A percentile compares a stretch with the other conserved stretches of the same genome.
Conservation (phyloP, 2,888 invertebrate species). For the Eutolmus rufibarbis region DNA sequence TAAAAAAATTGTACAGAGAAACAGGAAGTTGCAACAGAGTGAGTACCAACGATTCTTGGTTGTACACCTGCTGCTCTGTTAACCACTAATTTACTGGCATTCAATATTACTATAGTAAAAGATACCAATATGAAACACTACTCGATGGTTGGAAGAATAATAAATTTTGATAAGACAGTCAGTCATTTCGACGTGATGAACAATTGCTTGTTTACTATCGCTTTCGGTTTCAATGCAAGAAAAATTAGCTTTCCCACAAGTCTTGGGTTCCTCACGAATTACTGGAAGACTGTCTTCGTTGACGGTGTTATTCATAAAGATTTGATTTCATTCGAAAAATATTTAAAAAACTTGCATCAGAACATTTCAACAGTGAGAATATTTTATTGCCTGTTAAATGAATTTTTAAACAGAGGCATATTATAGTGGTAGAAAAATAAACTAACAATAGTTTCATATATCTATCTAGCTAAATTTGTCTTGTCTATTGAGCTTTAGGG, state of each 20-base stretch:
- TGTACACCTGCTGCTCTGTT: neutral
- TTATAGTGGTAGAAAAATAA: neutral
- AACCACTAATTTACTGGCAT: neutral
- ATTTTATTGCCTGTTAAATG: neutral
- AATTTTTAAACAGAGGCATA: neutral
- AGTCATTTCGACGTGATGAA: neutral
- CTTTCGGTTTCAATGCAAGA: neutral
- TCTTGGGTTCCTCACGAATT: neutral
- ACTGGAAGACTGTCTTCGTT: neutral
- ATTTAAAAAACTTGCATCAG: neutral
- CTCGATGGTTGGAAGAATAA: neutral
- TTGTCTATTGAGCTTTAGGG: neutral
- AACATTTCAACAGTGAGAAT: neutral
- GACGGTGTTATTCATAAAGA: neutral
- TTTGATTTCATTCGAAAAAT: neutral
- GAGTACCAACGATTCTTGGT: neutral
- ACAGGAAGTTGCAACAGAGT: neutral
- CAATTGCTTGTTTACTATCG: constrained; percentile 14
- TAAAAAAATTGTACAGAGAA: neutral
- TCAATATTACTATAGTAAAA: neutral
- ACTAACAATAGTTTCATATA: neutral
- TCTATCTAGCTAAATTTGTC: neutral
- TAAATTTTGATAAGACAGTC: neutral
- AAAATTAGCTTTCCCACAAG: neutral
- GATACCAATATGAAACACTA: neutral